These are phyloP conservation scores for Pseudorasbora parva DNA, from an alignment of 2,113 vertebrate species.

Conservation along the genomic window DNA sequence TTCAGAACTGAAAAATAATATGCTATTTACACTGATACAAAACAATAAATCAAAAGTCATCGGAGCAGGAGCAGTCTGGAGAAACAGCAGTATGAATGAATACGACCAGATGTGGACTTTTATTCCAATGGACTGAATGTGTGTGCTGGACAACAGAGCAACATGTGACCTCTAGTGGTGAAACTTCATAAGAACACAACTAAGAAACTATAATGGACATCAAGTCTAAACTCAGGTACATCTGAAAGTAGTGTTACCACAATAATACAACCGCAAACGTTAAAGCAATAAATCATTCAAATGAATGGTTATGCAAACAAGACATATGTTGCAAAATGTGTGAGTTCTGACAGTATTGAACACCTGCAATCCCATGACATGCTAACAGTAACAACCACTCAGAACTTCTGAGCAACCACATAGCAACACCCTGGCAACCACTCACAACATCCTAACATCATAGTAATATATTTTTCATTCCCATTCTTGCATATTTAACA, in stretches of 20 bases:
- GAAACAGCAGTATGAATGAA: neutral
- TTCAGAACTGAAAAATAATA: conserved; percentile 26
- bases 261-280: neutral
- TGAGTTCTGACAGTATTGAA: neutral
- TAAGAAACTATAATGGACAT: neutral
- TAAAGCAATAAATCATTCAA: neutral
- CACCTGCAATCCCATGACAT: neutral
- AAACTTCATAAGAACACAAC: conserved; percentile 22
- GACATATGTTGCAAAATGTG: neutral
- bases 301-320: too few species aligned
- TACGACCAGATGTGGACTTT: neutral
- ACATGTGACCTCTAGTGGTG: conserved; percentile 60
- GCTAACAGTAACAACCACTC: neutral
- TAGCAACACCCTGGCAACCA: neutral
- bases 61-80: neutral
- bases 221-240: neutral
- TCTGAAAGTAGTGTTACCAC: too few species aligned
- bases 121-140: neutral
- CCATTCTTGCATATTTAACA: neutral
- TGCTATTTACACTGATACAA: conserved; percentile 6
- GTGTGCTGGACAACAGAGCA: neutral
- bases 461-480: neutral
- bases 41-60: neutral
- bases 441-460: neutral
- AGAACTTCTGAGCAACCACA: neutral